A percentile compares a stretch with the other conserved stretches of the same genome.
These are phyloP conservation scores for Copidosoma floridanum DNA, from an alignment of 1,140 invertebrate genomes.

Conservation along the genomic window DNA sequence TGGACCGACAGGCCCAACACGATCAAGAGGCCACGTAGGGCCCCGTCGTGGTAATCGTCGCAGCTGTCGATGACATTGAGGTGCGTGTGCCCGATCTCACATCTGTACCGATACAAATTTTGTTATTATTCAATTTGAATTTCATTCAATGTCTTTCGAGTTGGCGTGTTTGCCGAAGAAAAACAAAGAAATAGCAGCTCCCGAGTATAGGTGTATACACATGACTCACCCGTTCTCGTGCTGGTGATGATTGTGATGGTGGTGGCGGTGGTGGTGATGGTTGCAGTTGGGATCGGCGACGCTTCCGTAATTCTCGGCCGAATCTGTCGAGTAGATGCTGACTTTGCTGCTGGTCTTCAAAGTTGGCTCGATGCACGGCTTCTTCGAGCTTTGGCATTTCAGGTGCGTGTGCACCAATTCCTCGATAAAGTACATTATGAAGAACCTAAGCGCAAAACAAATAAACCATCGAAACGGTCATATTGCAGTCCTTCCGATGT, in stretches of 20 bases:
- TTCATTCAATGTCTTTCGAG: too few relatives aligned
- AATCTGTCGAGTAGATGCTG: slow-evolving; percentile 40
- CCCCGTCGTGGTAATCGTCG: slow-evolving; percentile 65
- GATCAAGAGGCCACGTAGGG: slow-evolving; percentile 73
- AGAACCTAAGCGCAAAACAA: slow-evolving; percentile 62
- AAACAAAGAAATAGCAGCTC: too few relatives aligned
- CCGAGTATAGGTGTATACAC: too few relatives aligned
- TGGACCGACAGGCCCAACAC: slow-evolving; percentile 87
- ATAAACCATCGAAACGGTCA: too few relatives aligned
- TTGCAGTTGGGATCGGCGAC: slow-evolving; percentile 7
- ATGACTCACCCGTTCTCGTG: too few relatives aligned
- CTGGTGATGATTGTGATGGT: background rate
- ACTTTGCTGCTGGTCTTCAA: slow-evolving; percentile 18
- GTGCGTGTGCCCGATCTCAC: slow-evolving; percentile 54
- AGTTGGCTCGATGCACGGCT: slow-evolving; percentile 33
- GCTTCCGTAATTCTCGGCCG: slow-evolving; percentile 40
- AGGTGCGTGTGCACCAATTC: slow-evolving; percentile 75
- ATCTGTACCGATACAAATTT: slow-evolving; percentile 32
- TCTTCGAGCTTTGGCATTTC: slow-evolving; percentile 45
- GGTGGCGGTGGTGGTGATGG: background rate
- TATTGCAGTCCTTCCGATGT: too few relatives aligned
- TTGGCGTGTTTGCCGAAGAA: too few relatives aligned
- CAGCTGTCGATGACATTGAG: slow-evolving; percentile 44
- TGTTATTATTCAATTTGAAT: background rate
- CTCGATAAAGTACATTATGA: slow-evolving; percentile 82